phyloP scores from a whole-genome alignment of 2,113 vertebrate species.

The Mugil cephalus region DNA sequence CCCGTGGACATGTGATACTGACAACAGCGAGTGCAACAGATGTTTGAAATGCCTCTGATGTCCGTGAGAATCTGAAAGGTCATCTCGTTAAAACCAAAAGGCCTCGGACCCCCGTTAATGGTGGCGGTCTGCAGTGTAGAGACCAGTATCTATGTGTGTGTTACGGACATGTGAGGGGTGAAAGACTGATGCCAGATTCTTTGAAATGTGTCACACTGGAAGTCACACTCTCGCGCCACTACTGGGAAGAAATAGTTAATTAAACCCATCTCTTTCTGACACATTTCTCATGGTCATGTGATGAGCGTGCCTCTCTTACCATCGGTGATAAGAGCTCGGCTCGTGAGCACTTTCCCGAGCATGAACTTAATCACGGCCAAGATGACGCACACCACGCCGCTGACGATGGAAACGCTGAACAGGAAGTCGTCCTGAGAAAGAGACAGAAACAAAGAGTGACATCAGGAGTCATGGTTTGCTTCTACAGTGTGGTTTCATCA shows the following conservation, averaged over 20 bases:
- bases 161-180: too few species aligned
- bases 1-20: too few species aligned
- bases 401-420: constrained; percentile 95
- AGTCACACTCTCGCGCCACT: background rate
- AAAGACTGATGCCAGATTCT: too few species aligned
- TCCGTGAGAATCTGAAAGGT: background rate
- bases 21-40: background rate
- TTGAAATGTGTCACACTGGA: background rate
- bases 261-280: background rate
- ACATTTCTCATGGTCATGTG: constrained; percentile 34
- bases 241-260: constrained; percentile 13
- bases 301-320: constrained; percentile 85
- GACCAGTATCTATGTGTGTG: background rate
- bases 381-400: constrained; percentile 91
- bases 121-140: background rate
- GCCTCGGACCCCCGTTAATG: background rate
- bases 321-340: constrained; percentile 95
- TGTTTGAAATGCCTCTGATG: constrained; percentile 23
- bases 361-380: constrained; percentile 94
- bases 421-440: constrained; percentile 92
- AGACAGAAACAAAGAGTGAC: background rate
- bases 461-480: too few species aligned
- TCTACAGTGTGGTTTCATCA: too few species aligned
- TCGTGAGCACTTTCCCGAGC: constrained; percentile 95
- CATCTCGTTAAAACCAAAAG: background rate